These are phyloP conservation scores for Pherbina coryleti DNA, from an alignment of 2,888 invertebrate species.

Conservation along the genomic window DNA sequence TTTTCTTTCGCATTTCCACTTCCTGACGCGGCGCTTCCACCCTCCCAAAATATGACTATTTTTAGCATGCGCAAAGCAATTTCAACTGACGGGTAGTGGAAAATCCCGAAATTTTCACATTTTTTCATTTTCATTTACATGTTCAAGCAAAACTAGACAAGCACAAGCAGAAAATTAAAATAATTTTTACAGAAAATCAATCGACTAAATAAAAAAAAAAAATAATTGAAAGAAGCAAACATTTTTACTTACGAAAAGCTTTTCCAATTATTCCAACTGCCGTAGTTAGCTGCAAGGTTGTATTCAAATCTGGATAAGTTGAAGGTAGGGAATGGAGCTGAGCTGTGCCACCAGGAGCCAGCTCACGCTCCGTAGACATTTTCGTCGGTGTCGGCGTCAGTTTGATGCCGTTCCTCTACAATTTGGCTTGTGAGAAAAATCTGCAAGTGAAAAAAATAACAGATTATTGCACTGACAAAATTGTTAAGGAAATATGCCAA, in stretches of 20 bases:
- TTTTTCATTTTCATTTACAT: conserved; percentile 17
- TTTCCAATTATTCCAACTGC: conserved; percentile 73
- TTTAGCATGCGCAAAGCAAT: conserved; percentile 44
- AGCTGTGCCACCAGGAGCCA: conserved; percentile 71
- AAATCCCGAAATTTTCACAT: conserved; percentile 39
- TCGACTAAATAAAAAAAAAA: neutral
- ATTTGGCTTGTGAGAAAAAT: conserved; percentile 28
- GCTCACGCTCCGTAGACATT: conserved; percentile 75
- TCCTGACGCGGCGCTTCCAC: neutral
- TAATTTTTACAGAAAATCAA: neutral
- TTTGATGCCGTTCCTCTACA: conserved; percentile 58
- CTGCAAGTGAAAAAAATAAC: conserved; percentile 24
- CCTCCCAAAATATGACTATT: conserved; percentile 19
- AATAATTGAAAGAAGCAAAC: neutral
- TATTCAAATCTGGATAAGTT: conserved; percentile 70
- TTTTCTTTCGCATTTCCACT: conserved; percentile 14
- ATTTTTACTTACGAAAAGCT: conserved; percentile 70
- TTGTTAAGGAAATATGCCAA: neutral
- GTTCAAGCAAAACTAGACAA: conserved; percentile 23
- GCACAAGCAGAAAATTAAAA: conserved; percentile 17
- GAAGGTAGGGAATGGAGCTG: conserved; percentile 71
- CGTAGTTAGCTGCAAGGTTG: conserved; percentile 70
- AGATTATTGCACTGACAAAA: neutral
- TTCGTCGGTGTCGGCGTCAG: conserved; percentile 69
- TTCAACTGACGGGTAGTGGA: neutral